Base-by-base conservation (phyloP, 2,888 invertebrate genomes). In the Polymixis lichenea region DNA sequence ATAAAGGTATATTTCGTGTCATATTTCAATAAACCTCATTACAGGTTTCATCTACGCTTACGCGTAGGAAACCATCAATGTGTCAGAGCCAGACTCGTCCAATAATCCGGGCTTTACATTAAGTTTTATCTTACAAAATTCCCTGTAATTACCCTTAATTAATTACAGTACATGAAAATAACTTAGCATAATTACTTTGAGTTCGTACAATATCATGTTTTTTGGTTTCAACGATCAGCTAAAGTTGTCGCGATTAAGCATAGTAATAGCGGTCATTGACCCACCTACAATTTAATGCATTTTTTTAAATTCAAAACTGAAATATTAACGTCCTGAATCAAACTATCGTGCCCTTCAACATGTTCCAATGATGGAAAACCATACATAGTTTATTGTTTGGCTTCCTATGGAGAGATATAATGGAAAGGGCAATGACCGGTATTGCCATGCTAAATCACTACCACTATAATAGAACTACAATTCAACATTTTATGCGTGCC, bases 401-500 rank as follows among this genome's bases (percentile, higher is more conserved):
- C 4, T 28, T 58, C 1, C 28, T 19, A 58, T 1, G 19, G 9
- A 28, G 11, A 60, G 19, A 60, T 28, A 60, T 60, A 32, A 60
- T 5, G 9, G 60, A 32, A 19, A 60, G 28, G 28, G 19, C 19
- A 32, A 60, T 60, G 19, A 60, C 60, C 32, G 6, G 5, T 22
- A 22, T 2, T 19, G 5, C 32, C 19, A 5, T 32, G 5, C 19
- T 32, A 60, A 60, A 60, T 19, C 5, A 19, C 28, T 8, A 19
- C 11, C 5, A 60, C 60, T 32, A 32, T 60, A 60, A 0, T 46
- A 9, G 19, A 28, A 70, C 72, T 67, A 49, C 73, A 65, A 65
- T 56, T 56, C 78, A 71, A 67, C 60, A 78, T 78, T 84, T 83
- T 66, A 66, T 65, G 65, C 62, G 72, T 77, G 78, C 77, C 75